These are phyloP conservation scores for Eleginops maclovinus DNA, from an alignment of 2,113 vertebrate genomes.

Conservation along the genomic window DNA sequence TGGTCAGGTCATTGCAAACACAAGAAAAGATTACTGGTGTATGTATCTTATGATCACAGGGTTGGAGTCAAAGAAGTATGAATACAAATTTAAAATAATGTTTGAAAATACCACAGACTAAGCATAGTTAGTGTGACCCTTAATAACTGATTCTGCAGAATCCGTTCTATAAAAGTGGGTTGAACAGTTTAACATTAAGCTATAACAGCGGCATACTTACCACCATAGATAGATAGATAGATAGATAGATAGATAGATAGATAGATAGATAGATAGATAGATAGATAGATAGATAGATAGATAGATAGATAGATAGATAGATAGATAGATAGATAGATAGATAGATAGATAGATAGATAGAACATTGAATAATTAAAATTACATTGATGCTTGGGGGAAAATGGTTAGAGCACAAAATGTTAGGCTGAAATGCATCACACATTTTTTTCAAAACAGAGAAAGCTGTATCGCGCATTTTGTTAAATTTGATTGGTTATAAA, in stretches of 20 bases:
- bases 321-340: constrained; percentile 21
- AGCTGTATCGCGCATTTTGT: not conserved
- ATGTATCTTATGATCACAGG: constrained; percentile 30
- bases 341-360: not conserved
- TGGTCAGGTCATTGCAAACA: constrained; percentile 65
- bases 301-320: constrained; percentile 11
- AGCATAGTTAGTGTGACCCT: constrained; percentile 1
- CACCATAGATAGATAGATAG: constrained; percentile 3
- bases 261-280: constrained; percentile 8
- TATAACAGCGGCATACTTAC: constrained; percentile 57
- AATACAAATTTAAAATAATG: constrained; percentile 1
- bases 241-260: constrained; percentile 12
- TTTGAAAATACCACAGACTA: constrained; percentile 16
- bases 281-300: not conserved
- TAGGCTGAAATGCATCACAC: no score
- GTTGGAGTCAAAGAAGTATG: not conserved
- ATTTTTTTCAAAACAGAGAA: not conserved
- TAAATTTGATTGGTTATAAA: not conserved
- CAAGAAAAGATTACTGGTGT: constrained; percentile 19
- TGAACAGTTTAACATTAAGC: constrained; percentile 11
- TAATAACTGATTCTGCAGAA: not conserved
- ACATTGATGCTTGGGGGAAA: not conserved
- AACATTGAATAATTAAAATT: not conserved
- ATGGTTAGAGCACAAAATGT: not conserved
- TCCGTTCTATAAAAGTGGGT: not conserved